A percentile compares a stretch with the other conserved stretches of the same genome.
These are phyloP conservation scores for Vollenhovia emeryi DNA, from an alignment of 1,140 invertebrate species.

Conservation along the genomic window DNA sequence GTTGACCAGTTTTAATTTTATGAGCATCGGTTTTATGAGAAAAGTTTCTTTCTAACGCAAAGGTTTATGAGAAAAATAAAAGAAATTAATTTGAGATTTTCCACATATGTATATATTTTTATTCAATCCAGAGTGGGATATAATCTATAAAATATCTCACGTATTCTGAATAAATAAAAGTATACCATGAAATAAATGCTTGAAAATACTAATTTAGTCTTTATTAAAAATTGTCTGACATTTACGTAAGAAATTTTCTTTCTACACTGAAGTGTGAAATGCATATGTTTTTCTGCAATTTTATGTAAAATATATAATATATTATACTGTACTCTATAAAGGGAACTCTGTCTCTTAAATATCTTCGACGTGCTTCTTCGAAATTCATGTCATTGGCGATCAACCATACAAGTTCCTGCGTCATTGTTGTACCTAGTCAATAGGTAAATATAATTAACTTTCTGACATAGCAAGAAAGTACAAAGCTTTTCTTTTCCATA, in stretches of 20 bases:
- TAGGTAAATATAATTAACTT: not conserved
- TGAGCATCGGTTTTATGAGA: too few species aligned
- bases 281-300: too few species aligned
- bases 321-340: constrained; percentile 89
- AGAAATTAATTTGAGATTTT: not conserved
- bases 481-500: not conserved
- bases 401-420: constrained; percentile 93
- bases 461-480: not conserved
- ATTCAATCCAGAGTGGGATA: not conserved
- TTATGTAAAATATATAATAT: not conserved
- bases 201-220: too few species aligned
- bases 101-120: too few species aligned
- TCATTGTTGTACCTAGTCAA: constrained; percentile 91
- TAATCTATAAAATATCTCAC: too few species aligned
- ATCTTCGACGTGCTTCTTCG: constrained; percentile 86
- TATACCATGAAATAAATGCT: too few species aligned
- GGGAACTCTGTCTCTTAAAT: constrained; percentile 88
- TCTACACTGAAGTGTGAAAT: too few species aligned
- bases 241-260: too few species aligned
- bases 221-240: too few species aligned
- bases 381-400: constrained; percentile 91
- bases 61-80: not conserved
- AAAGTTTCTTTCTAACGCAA: too few species aligned
- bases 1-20: too few species aligned
- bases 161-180: too few species aligned